phyloP scores from a whole-genome alignment of 2,888 invertebrate genomes.

The Lathronympha strigana region DNA sequence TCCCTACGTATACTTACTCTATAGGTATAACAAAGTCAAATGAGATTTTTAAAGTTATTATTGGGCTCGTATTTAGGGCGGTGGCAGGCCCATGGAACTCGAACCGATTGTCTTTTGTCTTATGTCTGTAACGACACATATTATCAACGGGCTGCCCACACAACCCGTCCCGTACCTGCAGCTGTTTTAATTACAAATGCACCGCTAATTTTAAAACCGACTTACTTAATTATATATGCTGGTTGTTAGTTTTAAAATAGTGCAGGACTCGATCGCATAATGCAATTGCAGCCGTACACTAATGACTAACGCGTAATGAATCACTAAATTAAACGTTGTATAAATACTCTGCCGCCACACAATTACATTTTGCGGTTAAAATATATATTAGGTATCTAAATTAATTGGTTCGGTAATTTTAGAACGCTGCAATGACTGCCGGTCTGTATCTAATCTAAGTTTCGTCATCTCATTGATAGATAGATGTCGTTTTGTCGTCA shows the following conservation, averaged over 20 bases:
- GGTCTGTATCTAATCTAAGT: conserved; percentile 43
- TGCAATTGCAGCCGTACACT: conserved; percentile 45
- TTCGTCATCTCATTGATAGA: too few relatives aligned
- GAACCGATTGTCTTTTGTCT: too few relatives aligned
- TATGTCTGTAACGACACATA: too few relatives aligned
- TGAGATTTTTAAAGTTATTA: too few relatives aligned
- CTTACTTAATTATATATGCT: background rate
- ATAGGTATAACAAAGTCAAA: too few relatives aligned
- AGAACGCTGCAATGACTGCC: conserved; percentile 46
- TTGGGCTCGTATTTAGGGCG: too few relatives aligned
- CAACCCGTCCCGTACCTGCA: conserved; percentile 40
- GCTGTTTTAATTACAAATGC: conserved; percentile 35
- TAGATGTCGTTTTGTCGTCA: too few relatives aligned
- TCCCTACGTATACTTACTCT: too few relatives aligned
- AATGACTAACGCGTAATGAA: conserved; percentile 50
- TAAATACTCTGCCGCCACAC: conserved; percentile 44
- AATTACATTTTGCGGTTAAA: conserved; percentile 49
- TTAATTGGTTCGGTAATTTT: conserved; percentile 47
- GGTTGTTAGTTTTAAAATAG: conserved; percentile 27
- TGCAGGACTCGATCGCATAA: conserved; percentile 44
- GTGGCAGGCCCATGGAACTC: too few relatives aligned
- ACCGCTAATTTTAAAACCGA: background rate
- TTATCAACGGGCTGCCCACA: too few relatives aligned
- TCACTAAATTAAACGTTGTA: conserved; percentile 50
- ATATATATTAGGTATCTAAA: conserved; percentile 44